These are phyloP conservation scores for Corynorhinus townsendii DNA, from an alignment of 2,113 vertebrate species.

Conservation along the genomic window DNA sequence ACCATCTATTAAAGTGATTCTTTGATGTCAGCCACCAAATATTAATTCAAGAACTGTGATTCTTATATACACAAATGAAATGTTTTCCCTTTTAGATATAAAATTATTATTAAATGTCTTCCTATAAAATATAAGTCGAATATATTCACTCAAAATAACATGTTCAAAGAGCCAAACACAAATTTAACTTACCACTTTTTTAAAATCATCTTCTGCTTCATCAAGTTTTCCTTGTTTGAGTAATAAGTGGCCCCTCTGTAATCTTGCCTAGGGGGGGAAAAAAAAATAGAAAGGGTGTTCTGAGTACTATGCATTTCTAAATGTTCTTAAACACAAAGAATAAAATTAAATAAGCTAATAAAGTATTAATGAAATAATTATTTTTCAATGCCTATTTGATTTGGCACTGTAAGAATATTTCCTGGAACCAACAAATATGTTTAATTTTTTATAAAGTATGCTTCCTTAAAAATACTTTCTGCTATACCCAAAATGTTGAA, in stretches of 20 bases:
- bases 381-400: neutral
- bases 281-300: neutral
- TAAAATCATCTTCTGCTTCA: conserved; percentile 96
- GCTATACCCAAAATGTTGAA: neutral
- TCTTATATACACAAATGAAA: neutral
- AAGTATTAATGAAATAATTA: neutral
- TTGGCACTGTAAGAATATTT: neutral
- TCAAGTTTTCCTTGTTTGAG: conserved; percentile 96
- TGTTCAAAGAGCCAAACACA: neutral
- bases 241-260: conserved; percentile 94
- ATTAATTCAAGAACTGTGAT: neutral
- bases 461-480: conserved; percentile 28
- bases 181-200: conserved; percentile 91
- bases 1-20: conserved; percentile 4
- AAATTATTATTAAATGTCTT: conserved; percentile 9
- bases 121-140: neutral
- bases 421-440: neutral
- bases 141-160: neutral
- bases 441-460: neutral
- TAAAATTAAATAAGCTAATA: neutral
- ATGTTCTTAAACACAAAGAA: conserved; percentile 27
- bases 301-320: conserved; percentile 36
- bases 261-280: conserved; percentile 85
- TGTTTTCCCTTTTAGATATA: conserved; percentile 5
- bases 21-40: neutral